Evolutionary conservation across 2,797 vertebrate genomes (phyloP).

Genomic region (Lerista edwardsae): DNA sequence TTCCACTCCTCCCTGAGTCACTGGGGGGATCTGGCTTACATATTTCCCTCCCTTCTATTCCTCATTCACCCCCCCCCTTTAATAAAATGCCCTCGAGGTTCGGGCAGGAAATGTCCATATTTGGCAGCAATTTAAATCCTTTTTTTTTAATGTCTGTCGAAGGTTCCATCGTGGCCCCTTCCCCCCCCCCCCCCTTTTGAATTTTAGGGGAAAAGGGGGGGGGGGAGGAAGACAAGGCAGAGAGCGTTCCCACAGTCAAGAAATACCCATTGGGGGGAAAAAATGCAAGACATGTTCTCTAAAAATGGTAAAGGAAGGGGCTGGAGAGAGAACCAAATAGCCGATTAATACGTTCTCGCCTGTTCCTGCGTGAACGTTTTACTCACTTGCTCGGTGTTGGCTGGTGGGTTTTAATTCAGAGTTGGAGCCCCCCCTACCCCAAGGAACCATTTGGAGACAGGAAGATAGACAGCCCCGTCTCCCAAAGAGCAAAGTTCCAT

Average conservation of each 20-base stretch:
- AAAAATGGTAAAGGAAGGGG: background rate
- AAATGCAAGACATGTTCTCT: slow-evolving; percentile 49
- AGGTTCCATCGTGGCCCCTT: slow-evolving; percentile 43
- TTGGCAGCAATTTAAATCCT: slow-evolving; percentile 59
- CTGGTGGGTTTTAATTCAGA: background rate
- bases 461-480: background rate
- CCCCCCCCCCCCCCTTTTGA: slow-evolving; percentile 6
- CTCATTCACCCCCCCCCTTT: background rate
- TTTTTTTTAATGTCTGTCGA: slow-evolving; percentile 50
- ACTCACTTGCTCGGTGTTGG: background rate
- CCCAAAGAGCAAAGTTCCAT: background rate
- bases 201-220: slow-evolving; percentile 32
- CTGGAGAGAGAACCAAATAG: background rate
- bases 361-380: background rate
- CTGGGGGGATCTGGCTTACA: slow-evolving; percentile 40
- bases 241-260: slow-evolving; percentile 46
- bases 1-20: slow-evolving; percentile 45
- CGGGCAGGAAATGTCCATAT: slow-evolving; percentile 61
- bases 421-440: background rate
- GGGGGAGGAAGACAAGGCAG: slow-evolving; percentile 29
- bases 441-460: background rate
- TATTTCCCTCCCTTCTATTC: slow-evolving; percentile 11
- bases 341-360: background rate
- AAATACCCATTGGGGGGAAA: slow-evolving; percentile 50
- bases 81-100: slow-evolving; percentile 25